A percentile compares a stretch with the other conserved stretches of the same genome.
These are phyloP conservation scores for Tachysurus fulvidraco DNA, from an alignment of 2,113 vertebrate genomes.

Conservation along the genomic window DNA sequence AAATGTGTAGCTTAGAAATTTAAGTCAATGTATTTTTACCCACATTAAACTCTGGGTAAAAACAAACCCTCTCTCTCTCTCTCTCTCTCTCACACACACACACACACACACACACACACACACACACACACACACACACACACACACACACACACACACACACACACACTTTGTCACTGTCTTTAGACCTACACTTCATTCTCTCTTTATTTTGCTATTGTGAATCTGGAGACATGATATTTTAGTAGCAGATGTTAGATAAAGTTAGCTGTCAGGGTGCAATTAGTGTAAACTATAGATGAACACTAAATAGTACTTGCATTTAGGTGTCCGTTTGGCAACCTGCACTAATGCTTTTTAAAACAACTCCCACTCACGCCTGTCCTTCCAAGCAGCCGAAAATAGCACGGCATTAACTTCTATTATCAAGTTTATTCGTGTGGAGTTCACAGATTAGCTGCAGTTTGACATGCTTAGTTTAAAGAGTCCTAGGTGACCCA, in stretches of 20 bases:
- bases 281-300: conserved; percentile 6
- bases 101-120: no score
- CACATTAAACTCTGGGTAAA: no score
- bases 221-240: background rate
- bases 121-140: no score
- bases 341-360: conserved; percentile 15
- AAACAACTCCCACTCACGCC: conserved; percentile 13
- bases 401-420: conserved; percentile 13
- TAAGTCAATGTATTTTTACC: background rate
- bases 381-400: background rate
- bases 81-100: background rate
- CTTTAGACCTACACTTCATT: background rate
- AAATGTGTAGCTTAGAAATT: background rate
- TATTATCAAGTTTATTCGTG: conserved; percentile 15
- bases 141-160: no score
- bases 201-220: background rate
- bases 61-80: background rate
- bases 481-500: background rate
- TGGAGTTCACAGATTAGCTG: background rate
- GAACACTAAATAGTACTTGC: conserved; percentile 10
- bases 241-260: background rate
- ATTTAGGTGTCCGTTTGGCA: conserved; percentile 15
- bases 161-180: background rate
- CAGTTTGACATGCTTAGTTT: background rate
- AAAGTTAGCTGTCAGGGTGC: background rate